Percentiles rank a stretch among this genome's conserved stretches.
Evolutionary conservation across 2,113 vertebrate genomes (phyloP).

Genomic region (Brienomyrus longianalis): DNA sequence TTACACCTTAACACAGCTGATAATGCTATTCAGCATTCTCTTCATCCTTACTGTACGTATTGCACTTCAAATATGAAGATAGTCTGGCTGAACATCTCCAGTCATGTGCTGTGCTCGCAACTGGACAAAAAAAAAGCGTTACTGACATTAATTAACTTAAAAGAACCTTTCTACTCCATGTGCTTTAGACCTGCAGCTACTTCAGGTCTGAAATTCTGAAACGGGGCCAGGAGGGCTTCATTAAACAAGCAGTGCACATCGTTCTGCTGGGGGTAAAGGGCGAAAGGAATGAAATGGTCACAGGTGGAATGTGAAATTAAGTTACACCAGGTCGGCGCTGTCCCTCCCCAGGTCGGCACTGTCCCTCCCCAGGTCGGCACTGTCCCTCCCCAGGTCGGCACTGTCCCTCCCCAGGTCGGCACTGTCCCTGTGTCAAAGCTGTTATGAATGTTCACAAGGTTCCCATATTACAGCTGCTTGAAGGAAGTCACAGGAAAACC

Average conservation of each 20-base stretch:
- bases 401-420: too few relatives aligned
- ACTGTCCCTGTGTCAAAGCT: not conserved
- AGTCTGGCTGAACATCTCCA: not conserved
- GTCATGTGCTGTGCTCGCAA: not conserved
- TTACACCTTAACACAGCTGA: not conserved
- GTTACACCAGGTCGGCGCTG: not conserved
- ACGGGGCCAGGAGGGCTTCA: not conserved
- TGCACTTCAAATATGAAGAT: not conserved
- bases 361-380: too few relatives aligned
- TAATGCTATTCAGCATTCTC: not conserved
- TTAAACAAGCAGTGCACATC: not conserved
- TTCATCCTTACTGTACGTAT: not conserved
- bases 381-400: too few relatives aligned
- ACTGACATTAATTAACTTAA: not conserved
- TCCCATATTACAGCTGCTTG: not conserved
- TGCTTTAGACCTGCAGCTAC: not conserved
- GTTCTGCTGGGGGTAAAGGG: not conserved
- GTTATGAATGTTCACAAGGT: not conserved
- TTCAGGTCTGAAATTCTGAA: not conserved
- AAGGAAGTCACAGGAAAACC: not conserved
- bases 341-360: too few relatives aligned
- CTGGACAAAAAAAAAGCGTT: not conserved
- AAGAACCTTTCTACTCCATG: not conserved
- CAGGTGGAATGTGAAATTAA: not conserved
- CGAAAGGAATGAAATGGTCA: not conserved